These are phyloP conservation scores for Dicyrtoma fusca DNA, from an alignment of 2,888 invertebrate genomes.

Conservation along the genomic window DNA sequence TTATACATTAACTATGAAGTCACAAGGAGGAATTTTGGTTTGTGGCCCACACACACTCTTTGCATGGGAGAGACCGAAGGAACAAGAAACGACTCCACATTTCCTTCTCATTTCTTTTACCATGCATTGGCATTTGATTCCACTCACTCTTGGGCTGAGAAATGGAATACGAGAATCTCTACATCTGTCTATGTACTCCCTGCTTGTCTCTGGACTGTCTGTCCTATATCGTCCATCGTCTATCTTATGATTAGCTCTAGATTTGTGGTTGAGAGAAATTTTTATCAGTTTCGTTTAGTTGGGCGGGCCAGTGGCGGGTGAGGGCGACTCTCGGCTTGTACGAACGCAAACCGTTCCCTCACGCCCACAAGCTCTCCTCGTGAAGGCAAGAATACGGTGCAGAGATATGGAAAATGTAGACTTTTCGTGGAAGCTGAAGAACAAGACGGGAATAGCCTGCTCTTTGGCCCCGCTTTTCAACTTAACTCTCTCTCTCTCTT, in stretches of 20 bases:
- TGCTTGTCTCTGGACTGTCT: no score
- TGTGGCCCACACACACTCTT: neutral
- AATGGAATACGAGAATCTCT: neutral
- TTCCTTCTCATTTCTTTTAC: slow-evolving; percentile 8
- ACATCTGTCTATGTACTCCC: neutral
- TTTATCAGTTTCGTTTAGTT: slow-evolving; percentile 30
- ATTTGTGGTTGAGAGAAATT: slow-evolving; percentile 27
- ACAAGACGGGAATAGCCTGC: neutral
- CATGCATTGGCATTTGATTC: slow-evolving; percentile 1
- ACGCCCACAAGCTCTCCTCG: neutral
- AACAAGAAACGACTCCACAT: neutral
- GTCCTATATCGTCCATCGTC: no score
- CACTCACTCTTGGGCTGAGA: neutral
- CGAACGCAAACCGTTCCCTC: slow-evolving; percentile 22
- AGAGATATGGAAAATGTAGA: neutral
- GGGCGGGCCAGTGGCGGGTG: slow-evolving; percentile 29
- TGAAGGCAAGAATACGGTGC: neutral
- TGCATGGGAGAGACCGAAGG: slow-evolving; percentile 1
- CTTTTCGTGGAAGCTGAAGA: neutral
- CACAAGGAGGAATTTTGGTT: slow-evolving; percentile 10
- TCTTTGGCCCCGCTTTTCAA: neutral
- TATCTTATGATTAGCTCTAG: slow-evolving; percentile 23
- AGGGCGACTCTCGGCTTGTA: slow-evolving; percentile 20
- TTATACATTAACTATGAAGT: slow-evolving; percentile 30
- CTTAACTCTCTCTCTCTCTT: neutral